Evolutionary conservation across 1,140 invertebrate species (phyloP).

Genomic region (Drosophila rhopaloa): DNA sequence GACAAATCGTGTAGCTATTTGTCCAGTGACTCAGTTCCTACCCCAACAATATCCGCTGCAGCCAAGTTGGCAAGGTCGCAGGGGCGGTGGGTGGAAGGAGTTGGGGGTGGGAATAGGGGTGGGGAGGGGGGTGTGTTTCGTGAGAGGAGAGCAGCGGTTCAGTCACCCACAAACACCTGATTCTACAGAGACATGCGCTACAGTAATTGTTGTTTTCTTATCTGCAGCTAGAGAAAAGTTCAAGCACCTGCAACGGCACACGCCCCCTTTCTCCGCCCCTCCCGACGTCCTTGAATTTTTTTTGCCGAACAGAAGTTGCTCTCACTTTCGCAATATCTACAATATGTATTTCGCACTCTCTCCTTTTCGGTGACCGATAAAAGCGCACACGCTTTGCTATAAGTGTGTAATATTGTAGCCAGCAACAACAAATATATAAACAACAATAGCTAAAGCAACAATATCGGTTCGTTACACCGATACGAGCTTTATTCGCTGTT

Average conservation of each 20-base stretch:
- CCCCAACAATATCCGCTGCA: slow-evolving; percentile 63
- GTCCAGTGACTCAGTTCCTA: slow-evolving; percentile 50
- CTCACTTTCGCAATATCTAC: slow-evolving; percentile 28
- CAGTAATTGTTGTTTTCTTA: slow-evolving; percentile 1
- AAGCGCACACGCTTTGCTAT: slow-evolving; percentile 33
- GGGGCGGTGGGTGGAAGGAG: background rate
- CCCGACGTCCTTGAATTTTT: background rate
- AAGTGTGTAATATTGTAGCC: slow-evolving; percentile 4
- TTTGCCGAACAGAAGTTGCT: slow-evolving; percentile 3
- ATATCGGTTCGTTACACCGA: slow-evolving; percentile 67
- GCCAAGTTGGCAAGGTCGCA: background rate
- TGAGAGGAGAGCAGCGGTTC: slow-evolving; percentile 17
- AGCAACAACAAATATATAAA: background rate
- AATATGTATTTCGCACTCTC: slow-evolving; percentile 4
- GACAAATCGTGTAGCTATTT: no score
- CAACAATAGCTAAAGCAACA: slow-evolving; percentile 33
- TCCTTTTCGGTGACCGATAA: slow-evolving; percentile 28
- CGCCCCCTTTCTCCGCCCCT: background rate
- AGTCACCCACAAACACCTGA: slow-evolving; percentile 35
- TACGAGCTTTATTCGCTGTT: slow-evolving; percentile 52
- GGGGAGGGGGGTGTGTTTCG: slow-evolving; percentile 11
- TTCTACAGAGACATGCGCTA: slow-evolving; percentile 43
- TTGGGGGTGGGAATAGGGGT: no score
- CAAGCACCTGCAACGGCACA: slow-evolving; percentile 49
- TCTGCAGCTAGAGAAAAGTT: slow-evolving; percentile 50